Evolutionary conservation across 2,888 invertebrate species (phyloP).

Genomic region (Troilus luridus): DNA sequence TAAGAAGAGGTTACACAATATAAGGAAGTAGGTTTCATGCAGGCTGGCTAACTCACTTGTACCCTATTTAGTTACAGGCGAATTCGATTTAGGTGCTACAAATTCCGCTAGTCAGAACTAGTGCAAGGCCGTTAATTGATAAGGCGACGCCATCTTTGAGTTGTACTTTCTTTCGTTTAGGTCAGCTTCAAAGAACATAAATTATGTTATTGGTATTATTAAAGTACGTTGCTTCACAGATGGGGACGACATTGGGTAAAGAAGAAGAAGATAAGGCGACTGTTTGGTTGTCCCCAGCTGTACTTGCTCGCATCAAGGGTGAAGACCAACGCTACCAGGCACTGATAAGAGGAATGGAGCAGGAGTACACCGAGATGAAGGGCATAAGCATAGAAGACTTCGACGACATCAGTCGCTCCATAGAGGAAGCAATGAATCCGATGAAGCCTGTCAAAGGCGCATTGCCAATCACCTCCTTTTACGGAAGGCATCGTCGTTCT

Average conservation of each 20-base stretch:
- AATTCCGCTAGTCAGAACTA: no score
- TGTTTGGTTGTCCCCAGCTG: conserved; percentile 9
- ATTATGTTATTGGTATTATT: not conserved
- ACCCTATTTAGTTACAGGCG: no score
- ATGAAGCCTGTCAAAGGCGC: not conserved
- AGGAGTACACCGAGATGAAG: not conserved
- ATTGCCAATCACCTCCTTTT: not conserved
- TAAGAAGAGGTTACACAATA: no score
- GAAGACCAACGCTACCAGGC: conserved; percentile 36
- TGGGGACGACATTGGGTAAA: conserved; percentile 28
- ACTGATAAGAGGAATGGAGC: conserved; percentile 9
- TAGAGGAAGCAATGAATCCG: not conserved
- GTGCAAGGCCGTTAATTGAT: no score
- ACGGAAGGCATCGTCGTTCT: conserved; percentile 14
- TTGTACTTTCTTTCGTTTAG: no score
- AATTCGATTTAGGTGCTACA: no score
- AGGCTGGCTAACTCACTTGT: no score
- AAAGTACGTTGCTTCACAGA: not conserved
- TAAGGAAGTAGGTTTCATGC: no score
- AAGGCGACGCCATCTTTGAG: no score
- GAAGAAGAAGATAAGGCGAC: conserved; percentile 1
- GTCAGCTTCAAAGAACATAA: not conserved
- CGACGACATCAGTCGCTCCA: conserved; percentile 14
- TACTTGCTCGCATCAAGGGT: conserved; percentile 20
- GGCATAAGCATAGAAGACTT: conserved; percentile 16